phyloP scores from a whole-genome alignment of 2,113 vertebrate genomes.

The Melierax canorus region DNA sequence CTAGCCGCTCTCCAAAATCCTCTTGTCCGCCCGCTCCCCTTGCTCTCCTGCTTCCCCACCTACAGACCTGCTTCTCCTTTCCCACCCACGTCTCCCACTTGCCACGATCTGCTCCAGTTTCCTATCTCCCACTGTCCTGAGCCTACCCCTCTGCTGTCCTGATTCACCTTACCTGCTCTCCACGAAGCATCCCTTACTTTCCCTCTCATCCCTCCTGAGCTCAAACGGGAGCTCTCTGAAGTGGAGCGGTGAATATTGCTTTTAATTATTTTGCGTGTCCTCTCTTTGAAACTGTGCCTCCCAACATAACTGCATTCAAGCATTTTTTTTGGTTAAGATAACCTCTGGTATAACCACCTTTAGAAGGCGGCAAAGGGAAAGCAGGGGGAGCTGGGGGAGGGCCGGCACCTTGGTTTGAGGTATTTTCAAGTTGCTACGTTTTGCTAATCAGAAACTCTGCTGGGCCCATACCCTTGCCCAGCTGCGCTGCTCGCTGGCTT shows the following conservation, averaged over 20 bases:
- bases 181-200: slow-evolving; percentile 14
- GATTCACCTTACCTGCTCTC: slow-evolving; percentile 1
- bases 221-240: slow-evolving; percentile 46
- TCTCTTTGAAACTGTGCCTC: slow-evolving; percentile 45
- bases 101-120: background rate
- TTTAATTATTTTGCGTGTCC: slow-evolving; percentile 27
- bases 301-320: background rate
- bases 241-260: background rate
- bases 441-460: background rate
- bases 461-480: background rate
- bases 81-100: background rate
- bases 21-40: background rate
- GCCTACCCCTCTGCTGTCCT: background rate
- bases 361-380: background rate
- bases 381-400: background rate
- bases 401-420: background rate
- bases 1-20: slow-evolving; percentile 51
- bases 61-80: slow-evolving; percentile 36
- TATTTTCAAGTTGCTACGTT: background rate
- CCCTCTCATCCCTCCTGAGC: background rate
- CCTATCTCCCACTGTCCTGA: background rate
- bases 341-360: background rate
- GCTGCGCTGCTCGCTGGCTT: background rate
- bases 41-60: slow-evolving; percentile 36
- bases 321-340: slow-evolving; percentile 30